Base-by-base conservation (phyloP, 2,888 invertebrate genomes). In the Andrena chrysosceles region DNA sequence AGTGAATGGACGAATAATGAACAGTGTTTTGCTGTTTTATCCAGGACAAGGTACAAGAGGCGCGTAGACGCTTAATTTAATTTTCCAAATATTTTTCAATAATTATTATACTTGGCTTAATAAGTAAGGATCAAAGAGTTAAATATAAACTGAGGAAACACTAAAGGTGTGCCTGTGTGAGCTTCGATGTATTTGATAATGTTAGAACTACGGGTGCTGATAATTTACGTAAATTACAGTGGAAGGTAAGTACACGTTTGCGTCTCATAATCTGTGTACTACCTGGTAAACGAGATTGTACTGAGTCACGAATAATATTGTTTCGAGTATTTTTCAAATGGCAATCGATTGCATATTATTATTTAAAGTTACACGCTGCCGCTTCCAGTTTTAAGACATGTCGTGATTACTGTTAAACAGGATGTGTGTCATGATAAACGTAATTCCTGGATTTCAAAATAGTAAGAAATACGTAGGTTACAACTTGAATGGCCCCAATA, bases 191-290 rank as follows among this genome's bases (percentile, higher is more conserved):
- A 23, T 26, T 52, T 49, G 10, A 54, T 69, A 42, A 26, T 29
- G 29, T 42, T 64, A 63, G 20, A 64, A 71, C 26, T 16, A 48
- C 29, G 42, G 35, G 10, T 63, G 23, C 7, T 20, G 33, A 33
- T 71, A 71, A 71, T 59, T 71, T 49, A 49, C 49, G 70, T 64
- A 64, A 64, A 64, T 64, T 71, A 10, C 59, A 56, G 4, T 59
- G 63, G 31, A 35, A 77, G 77, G 71, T 77, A 77, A 77, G 77
- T 77, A 56, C 35, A 64, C 3, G 13, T 64, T 64, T 71, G 42
- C 29, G n/a, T 35, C 6, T 5, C 26, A 20, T 62, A 69, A 75
- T 52, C 62, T 20, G 52, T 52, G 35, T 49, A 52, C 10, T 52
- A 29, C 33, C 20, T 6, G 20, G 5, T 68, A 20, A 35, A 68